Percentiles rank a stretch among this genome's conserved stretches.
These are phyloP conservation scores for Babylonia areolata DNA, from an alignment of 1,140 invertebrate species.

Conservation along the genomic window DNA sequence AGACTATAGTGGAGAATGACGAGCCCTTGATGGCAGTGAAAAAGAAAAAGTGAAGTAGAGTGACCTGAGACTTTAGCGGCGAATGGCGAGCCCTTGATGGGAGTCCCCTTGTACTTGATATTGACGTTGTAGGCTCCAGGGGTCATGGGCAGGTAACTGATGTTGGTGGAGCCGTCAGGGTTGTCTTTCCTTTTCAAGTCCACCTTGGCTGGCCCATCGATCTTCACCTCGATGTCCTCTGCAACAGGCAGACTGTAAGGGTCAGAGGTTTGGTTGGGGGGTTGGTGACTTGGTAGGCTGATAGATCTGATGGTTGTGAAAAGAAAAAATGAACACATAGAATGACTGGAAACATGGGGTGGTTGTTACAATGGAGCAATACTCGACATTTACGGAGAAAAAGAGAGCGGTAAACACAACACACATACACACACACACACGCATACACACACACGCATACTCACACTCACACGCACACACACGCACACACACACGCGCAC, in stretches of 20 bases:
- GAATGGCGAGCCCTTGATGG: conserved; percentile 97
- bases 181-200: conserved; percentile 93
- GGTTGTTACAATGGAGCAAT: no score
- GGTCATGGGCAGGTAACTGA: conserved; percentile 88
- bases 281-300: not conserved
- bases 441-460: not conserved
- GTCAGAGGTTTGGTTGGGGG: not conserved
- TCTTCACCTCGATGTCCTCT: conserved; percentile 87
- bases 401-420: not conserved
- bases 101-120: conserved; percentile 97
- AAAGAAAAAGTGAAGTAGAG: not conserved
- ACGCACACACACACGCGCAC: not conserved
- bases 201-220: conserved; percentile 89
- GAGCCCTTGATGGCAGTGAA: not conserved
- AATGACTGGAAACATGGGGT: no score
- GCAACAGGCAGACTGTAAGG: conserved; percentile 12
- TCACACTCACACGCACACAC: not conserved
- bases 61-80: conserved; percentile 86
- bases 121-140: conserved; percentile 88
- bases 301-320: no score
- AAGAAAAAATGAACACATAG: not conserved
- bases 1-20: not conserved
- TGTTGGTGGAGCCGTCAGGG: conserved; percentile 88
- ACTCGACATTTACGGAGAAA: no score
- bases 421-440: not conserved